Conservation (phyloP, 2,888 invertebrate genomes). For the Pseudanteris insignis region DNA sequence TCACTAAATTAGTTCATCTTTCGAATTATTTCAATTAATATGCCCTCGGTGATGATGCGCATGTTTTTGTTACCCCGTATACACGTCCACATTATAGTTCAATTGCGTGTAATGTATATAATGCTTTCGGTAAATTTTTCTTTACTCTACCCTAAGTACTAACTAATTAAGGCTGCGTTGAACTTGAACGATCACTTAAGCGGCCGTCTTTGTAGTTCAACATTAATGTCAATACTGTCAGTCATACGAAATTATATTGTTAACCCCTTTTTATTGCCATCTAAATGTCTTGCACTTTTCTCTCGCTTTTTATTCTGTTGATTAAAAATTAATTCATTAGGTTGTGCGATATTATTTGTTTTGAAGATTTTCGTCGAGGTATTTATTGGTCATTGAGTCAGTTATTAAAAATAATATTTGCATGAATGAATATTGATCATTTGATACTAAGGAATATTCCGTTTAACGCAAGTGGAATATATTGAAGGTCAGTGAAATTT, state of each 20-base stretch:
- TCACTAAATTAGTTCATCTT: too few species aligned
- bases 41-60: too few species aligned
- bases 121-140: constrained; percentile 16
- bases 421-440: too few species aligned
- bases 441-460: too few species aligned
- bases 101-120: constrained; percentile 4
- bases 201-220: constrained; percentile 26
- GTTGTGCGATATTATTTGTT: too few species aligned
- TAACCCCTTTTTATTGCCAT: constrained; percentile 19
- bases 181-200: constrained; percentile 32
- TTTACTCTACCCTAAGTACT: constrained; percentile 20
- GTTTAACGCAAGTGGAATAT: too few species aligned
- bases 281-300: background rate
- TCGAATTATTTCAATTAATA: too few species aligned
- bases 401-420: too few species aligned
- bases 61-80: background rate
- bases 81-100: constrained; percentile 4
- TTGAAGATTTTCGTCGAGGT: too few species aligned
- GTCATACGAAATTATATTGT: constrained; percentile 20
- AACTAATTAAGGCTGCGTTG: constrained; percentile 13
- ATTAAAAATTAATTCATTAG: background rate
- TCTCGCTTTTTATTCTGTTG: background rate
- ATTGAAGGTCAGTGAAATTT: too few species aligned
- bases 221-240: constrained; percentile 28
- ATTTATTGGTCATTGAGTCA: too few species aligned